Evolutionary conservation across 30 jellyfish, hydroid and myxozoan genomes (phyloP).

Genomic region (Turritopsis dohrnii): DNA sequence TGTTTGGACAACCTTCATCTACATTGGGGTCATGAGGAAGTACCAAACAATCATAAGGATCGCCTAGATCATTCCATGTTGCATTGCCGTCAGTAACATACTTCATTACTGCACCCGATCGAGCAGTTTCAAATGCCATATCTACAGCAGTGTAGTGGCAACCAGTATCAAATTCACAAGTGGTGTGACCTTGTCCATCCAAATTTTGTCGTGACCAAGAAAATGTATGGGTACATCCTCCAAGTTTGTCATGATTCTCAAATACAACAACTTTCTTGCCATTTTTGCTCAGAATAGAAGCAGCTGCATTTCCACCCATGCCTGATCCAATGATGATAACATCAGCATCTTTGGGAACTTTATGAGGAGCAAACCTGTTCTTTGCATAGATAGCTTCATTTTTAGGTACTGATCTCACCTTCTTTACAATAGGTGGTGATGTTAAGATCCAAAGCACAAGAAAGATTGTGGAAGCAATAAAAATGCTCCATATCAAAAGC

Average conservation of each 20-base stretch:
- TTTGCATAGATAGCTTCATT: constrained; percentile 50
- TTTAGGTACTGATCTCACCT: constrained; percentile 33
- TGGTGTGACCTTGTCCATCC: constrained; percentile 70
- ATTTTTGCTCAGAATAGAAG: constrained; percentile 60
- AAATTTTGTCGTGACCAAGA: constrained; percentile 74
- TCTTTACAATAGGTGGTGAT: constrained; percentile 45
- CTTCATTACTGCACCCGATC: constrained; percentile 86
- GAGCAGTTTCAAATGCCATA: constrained; percentile 71
- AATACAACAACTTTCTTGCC: constrained; percentile 57
- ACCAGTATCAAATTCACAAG: constrained; percentile 91
- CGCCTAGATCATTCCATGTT: constrained; percentile 83
- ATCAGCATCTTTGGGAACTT: constrained; percentile 57
- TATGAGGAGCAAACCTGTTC: constrained; percentile 64
- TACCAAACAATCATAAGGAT: constrained; percentile 81
- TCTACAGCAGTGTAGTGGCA: constrained; percentile 90
- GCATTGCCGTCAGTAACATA: constrained; percentile 72
- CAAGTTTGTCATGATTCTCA: constrained; percentile 80
- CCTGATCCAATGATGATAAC: constrained; percentile 76
- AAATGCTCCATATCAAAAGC: constrained; percentile 22
- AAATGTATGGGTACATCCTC: constrained; percentile 90
- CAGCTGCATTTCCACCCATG: constrained; percentile 81
- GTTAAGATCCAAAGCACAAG: constrained; percentile 44
- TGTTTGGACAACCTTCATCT: constrained; percentile 68
- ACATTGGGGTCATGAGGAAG: constrained; percentile 67
- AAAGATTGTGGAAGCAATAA: constrained; percentile 26